These are phyloP conservation scores for Gallinago solitaria DNA, from an alignment of 2,797 vertebrate species.

Conservation along the genomic window DNA sequence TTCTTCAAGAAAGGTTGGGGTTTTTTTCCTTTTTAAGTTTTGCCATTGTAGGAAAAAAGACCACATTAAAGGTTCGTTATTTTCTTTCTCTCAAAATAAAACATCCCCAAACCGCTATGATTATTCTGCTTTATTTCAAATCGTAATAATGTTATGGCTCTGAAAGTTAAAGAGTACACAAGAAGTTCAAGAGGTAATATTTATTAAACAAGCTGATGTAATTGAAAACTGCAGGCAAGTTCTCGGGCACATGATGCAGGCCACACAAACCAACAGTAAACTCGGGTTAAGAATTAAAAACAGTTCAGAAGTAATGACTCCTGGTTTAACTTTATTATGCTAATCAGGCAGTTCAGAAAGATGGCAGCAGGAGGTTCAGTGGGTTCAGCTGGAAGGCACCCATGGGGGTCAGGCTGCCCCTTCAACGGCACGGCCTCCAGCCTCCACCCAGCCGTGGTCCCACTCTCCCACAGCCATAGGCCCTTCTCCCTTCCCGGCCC, in stretches of 20 bases:
- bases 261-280: neutral
- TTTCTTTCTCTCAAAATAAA: conserved; percentile 1
- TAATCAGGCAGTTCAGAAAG: neutral
- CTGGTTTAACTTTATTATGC: neutral
- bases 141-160: neutral
- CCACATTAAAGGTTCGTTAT: neutral
- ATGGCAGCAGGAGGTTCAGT: neutral
- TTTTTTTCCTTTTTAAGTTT: neutral
- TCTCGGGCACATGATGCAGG: neutral
- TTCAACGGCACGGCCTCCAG: neutral
- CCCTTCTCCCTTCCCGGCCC: accelerated
- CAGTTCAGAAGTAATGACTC: neutral
- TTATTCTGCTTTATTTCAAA: neutral
- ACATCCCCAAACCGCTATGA: neutral
- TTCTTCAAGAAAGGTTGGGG: neutral
- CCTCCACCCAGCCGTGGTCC: accelerated
- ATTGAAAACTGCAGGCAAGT: neutral
- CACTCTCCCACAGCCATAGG: neutral
- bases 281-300: neutral
- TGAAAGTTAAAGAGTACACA: neutral
- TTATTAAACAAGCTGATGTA: neutral
- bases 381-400: neutral
- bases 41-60: neutral
- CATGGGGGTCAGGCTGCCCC: neutral
- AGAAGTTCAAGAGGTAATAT: neutral